Percentiles rank a stretch among this genome's conserved stretches.
Conservation (phyloP, 2,888 invertebrate species). For the Drosophila austrosaltans region DNA sequence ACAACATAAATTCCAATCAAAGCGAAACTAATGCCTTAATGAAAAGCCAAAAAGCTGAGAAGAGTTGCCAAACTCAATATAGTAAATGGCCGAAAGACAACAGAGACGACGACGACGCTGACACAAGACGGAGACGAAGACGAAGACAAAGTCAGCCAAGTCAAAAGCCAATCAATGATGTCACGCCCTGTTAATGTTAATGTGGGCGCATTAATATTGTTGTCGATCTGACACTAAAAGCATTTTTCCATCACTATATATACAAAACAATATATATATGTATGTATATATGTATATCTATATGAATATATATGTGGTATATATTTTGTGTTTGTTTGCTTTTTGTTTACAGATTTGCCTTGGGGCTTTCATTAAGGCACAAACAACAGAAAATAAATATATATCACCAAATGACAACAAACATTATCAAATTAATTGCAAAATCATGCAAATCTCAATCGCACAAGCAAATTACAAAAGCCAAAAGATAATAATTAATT, state of each 20-base stretch:
- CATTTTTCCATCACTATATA: slow-evolving; percentile 54
- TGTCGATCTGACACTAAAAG: slow-evolving; percentile 62
- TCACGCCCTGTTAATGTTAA: slow-evolving; percentile 60
- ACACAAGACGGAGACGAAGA: neutral
- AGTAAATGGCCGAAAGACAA: slow-evolving; percentile 33
- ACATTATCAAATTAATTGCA: slow-evolving; percentile 70
- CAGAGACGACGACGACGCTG: neutral
- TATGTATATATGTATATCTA: neutral
- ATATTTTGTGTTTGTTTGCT: slow-evolving; percentile 16
- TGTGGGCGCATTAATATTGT: slow-evolving; percentile 61
- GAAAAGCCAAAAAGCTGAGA: slow-evolving; percentile 55
- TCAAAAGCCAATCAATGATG: slow-evolving; percentile 62
- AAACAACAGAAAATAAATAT: slow-evolving; percentile 46
- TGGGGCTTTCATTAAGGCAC: slow-evolving; percentile 66
- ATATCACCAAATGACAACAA: slow-evolving; percentile 71
- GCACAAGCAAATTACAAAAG: slow-evolving; percentile 53
- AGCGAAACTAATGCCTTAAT: slow-evolving; percentile 67
- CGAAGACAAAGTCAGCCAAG: slow-evolving; percentile 24
- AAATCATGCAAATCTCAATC: slow-evolving; percentile 71
- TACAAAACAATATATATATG: neutral
- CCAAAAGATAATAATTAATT: slow-evolving; percentile 68
- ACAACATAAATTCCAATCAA: slow-evolving; percentile 77
- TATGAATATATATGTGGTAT: neutral
- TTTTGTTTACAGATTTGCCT: slow-evolving; percentile 73
- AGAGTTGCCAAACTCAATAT: slow-evolving; percentile 56